Evolutionary conservation across 2,888 invertebrate genomes (phyloP), one percentile per base, ranked within the genome.

Genomic region (Acanthosoma haemorrhoidale): DNA sequence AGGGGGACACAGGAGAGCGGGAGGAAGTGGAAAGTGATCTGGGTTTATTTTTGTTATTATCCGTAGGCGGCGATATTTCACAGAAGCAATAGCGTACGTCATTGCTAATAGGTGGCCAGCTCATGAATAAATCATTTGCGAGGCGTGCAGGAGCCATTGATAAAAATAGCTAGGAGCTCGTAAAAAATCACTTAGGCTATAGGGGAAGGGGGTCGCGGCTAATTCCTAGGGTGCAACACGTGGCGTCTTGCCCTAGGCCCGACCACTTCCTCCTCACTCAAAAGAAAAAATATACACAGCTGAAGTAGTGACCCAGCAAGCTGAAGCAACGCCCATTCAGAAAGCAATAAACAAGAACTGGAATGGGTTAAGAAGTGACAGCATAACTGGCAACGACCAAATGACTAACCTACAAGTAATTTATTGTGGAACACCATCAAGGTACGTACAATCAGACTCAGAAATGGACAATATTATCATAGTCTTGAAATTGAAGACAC

Each of bases 161-260:
- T 43, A 51, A 51, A 51, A 51, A 51, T 51, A 51, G 51, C 21
- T 25, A 2, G n/a, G n/a, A 25, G 51, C 2, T 51, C 51, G 51
- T 51, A 51, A 51, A 51, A 51, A 51, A n/a, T 25, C 51, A 51
- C 51, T 51, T 51, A 51, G n/a, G n/a, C n/a, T n/a, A n/a, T n/a
- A n/a, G 25, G 16, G 51, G 3, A 8, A 11, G 18, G 16, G 41
- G 18, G 21, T 11, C 9, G 13, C 21, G 51, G 51, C 51, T 51
- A 51, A 51, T 51, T 51, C 51, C 51, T n/a, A 32, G 32, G 32
- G 32, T 32, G 51, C 51, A 51, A 51, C 51, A 51, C 51, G 51
- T 51, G 51, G 25, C 25, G 2, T 8, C 25, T 51, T 51, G n/a
- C 6, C 51, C 51, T 51, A 51, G 51, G 51, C 16, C 29, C 21